phyloP scores from a whole-genome alignment of 2,797 vertebrate genomes.

The Kryptolebias ocellatus region DNA sequence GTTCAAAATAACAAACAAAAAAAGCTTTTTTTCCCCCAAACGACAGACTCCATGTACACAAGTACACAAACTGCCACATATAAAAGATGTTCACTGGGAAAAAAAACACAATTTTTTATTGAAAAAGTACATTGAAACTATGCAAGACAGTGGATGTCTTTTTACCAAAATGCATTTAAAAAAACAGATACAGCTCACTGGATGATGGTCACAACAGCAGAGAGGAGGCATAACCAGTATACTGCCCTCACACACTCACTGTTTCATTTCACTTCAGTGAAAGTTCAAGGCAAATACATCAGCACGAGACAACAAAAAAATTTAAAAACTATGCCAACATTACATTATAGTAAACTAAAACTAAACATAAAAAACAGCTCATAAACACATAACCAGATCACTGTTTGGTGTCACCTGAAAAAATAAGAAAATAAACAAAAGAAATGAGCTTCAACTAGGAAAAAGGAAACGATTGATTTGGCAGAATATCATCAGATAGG shows the following conservation, averaged over 20 bases:
- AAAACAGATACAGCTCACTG: conserved; percentile 2
- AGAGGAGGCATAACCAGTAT: conserved; percentile 57
- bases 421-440: conserved; percentile 27
- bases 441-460: background rate
- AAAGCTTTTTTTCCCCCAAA: background rate
- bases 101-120: conserved; percentile 62
- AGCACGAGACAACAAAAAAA: conserved; percentile 16
- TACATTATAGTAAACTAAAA: background rate
- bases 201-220: conserved; percentile 40
- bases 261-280: conserved; percentile 25
- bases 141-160: conserved; percentile 32
- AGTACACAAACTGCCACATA: background rate
- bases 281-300: conserved; percentile 10
- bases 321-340: conserved; percentile 18
- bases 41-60: background rate
- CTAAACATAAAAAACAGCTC: conserved; percentile 23
- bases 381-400: conserved; percentile 8
- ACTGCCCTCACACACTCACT: conserved; percentile 25
- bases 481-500: conserved; percentile 14
- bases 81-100: background rate
- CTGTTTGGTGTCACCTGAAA: conserved; percentile 8
- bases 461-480: conserved; percentile 26
- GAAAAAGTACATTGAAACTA: conserved; percentile 52
- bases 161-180: conserved; percentile 39
- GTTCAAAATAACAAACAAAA: too few relatives aligned